Evolutionary conservation across 1,140 invertebrate species (phyloP), one percentile per base, ranked within the genome.

Genomic region (Ladona fulva): DNA sequence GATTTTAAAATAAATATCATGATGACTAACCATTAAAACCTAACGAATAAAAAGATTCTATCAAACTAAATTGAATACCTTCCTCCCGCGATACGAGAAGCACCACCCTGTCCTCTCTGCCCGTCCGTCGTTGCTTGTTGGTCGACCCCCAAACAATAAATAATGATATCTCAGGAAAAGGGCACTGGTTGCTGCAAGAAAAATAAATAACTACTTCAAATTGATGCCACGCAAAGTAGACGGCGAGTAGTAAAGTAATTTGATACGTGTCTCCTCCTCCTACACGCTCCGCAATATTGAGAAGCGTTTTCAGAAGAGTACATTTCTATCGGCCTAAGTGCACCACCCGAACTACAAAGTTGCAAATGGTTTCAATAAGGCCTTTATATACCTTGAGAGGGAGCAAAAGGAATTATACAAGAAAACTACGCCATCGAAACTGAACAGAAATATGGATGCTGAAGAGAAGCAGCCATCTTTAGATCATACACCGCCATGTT

Each of bases 61-160:
- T n/a, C n/a, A n/a, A n/a, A n/a, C n/a, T n/a, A n/a, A 37, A 37
- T 37, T 5, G 3, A 37, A 37, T 88, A 92, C 91, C 94, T 94
- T 95, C 95, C 94, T 95, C 94, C 95, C 92, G 93, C 93, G 93
- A 93, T 94, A 95, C 94, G 95, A 96, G 94, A 95, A 95, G 93
- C 94, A 94, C 94, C 94, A 93, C 95, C 95, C 93, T 92, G 89
- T 92, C 92, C 93, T 93, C 91, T 94, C 92, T 94, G 93, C 92
- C 94, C 93, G 93, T 96, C 95, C 95, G 94, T 95, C 92, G 93
- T 86, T 95, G 91, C 86, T 88, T 90, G 88, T 86, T 87, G 86
- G 85, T 84, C 82, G 83, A 84, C 85, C 84, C 83, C 83, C 82
- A 83, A 82, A 81, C 59, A 76, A 76, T 59, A 78, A 78, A 66